These are phyloP conservation scores for Synchiropus splendidus DNA, from an alignment of 2,113 vertebrate species.

Conservation along the genomic window DNA sequence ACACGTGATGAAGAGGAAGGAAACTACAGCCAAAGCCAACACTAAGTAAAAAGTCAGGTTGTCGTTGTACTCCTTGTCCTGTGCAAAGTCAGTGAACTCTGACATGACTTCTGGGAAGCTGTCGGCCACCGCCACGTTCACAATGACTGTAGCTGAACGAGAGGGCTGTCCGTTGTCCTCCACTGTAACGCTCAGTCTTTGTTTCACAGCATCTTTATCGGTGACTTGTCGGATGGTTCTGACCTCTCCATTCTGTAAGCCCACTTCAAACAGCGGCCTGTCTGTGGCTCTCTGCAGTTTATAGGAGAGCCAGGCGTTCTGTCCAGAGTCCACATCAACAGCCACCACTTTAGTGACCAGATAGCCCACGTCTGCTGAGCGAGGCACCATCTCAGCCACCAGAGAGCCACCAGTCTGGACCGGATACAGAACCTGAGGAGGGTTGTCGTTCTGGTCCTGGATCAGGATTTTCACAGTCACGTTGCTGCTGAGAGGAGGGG, in stretches of 20 bases:
- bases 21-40: conserved; percentile 5
- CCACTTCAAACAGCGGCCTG: conserved; percentile 47
- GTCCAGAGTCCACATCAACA: conserved; percentile 52
- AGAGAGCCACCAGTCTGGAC: conserved; percentile 25
- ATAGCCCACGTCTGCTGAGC: conserved; percentile 29
- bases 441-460: conserved; percentile 53
- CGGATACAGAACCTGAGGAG: conserved; percentile 61
- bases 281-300: conserved; percentile 8
- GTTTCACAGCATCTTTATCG: conserved; percentile 50
- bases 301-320: conserved; percentile 43
- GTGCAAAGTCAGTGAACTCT: conserved; percentile 29
- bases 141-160: conserved; percentile 13
- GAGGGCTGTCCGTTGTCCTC: conserved; percentile 15
- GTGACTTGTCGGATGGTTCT: conserved; percentile 45
- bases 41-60: conserved; percentile 6
- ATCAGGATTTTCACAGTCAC: conserved; percentile 35
- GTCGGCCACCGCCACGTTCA: conserved; percentile 10
- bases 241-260: conserved; percentile 58
- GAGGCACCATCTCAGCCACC: conserved; percentile 29
- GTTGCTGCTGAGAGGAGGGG: conserved; percentile 49
- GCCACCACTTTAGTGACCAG: conserved; percentile 62
- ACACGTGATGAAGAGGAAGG: conserved; percentile 6
- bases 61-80: conserved; percentile 13
- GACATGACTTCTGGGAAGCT: conserved; percentile 13
- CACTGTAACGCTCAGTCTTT: conserved; percentile 24